Base-by-base conservation (phyloP, 2,113 vertebrate species). In the Phainopepla nitens region DNA sequence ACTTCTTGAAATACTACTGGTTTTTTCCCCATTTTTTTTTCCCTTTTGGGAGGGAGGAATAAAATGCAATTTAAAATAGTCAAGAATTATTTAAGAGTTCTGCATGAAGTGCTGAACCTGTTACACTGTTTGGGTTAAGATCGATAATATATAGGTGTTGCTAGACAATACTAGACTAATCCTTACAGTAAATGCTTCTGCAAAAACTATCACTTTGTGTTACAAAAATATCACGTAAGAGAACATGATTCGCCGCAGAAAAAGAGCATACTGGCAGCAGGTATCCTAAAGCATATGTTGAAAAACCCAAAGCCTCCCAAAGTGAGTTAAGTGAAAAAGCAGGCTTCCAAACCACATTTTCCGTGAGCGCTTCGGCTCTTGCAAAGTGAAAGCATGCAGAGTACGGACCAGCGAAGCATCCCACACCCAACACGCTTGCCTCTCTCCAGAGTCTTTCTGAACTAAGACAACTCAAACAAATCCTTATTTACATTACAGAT, bases 401-500 rank as follows among this genome's bases (percentile, higher is more conserved):
- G 33, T 2, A 25, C 53, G 29, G 73, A 56, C 9, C 50, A 76
- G 71, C 0, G 0, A 81, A 36, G 66, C 41, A 61, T 62, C 27
- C 31, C 23, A 62, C 71, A 51, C 35, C 35, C 33, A 82, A 21
- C 24, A 13, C 0, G 0, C 35, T 31, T 7, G 3, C 65, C 62
- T 83, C 91, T 82, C 80, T 85, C 78, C 49, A 44, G 91, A 85
- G 80, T 50, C 86, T 62, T 49, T 68, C 72, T 3, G 3, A 72
- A 72, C 64, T 87, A 77, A 78, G 73, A 66, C 73, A 78, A 82
- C 56, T 93, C 93, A 87, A 94, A 94, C 87, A 95, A 79, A 85
- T 58, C 88, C 87, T 78, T 94, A 70, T 97, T 96, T 96, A 87
- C 82, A 28, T 62, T 94, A 68, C 82, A 94, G 95, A 95, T 90